Percentiles rank a stretch among this genome's conserved stretches.
Conservation (phyloP, 2,113 vertebrate genomes). For the Miniopterus natalensis region DNA sequence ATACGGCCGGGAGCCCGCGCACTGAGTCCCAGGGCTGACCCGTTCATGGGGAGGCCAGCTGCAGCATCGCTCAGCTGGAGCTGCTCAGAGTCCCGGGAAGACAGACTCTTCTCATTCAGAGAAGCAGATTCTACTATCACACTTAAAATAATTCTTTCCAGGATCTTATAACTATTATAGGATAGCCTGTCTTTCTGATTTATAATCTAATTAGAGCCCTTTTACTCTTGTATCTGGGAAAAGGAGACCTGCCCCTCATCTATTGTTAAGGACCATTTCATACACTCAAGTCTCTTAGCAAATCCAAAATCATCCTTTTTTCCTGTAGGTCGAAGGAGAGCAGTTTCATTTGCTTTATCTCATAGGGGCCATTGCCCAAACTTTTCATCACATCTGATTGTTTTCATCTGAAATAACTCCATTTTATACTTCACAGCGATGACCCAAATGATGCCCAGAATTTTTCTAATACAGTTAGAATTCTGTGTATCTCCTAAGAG, state of each 20-base stretch:
- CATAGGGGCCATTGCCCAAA: constrained; percentile 56
- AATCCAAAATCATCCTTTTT: constrained; percentile 61
- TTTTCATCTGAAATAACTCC: constrained; percentile 61
- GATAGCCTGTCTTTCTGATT: constrained; percentile 68
- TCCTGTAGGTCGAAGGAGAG: constrained; percentile 52
- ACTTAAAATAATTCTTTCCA: constrained; percentile 76
- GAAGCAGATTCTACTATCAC: constrained; percentile 59
- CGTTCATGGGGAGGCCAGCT: constrained; percentile 31
- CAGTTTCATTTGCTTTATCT: constrained; percentile 77
- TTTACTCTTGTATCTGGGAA: constrained; percentile 67
- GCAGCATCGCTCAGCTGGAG: constrained; percentile 24
- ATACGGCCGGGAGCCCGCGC: background rate
- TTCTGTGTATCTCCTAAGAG: background rate
- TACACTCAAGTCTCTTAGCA: constrained; percentile 21
- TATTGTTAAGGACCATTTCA: constrained; percentile 58
- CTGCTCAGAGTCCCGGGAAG: constrained; percentile 51
- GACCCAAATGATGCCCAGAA: constrained; percentile 20
- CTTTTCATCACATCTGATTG: constrained; percentile 69
- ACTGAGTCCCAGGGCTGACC: background rate
- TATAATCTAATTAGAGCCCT: constrained; percentile 81
- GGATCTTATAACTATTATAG: constrained; percentile 62
- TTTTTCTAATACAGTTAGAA: constrained; percentile 48
- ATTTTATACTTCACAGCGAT: constrained; percentile 19
- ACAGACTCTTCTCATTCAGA: constrained; percentile 52
- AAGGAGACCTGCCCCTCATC: constrained; percentile 48